Evolutionary conservation across 2,888 invertebrate species (phyloP), one percentile per base, ranked within the genome.

Genomic region (Branchellion lobata): DNA sequence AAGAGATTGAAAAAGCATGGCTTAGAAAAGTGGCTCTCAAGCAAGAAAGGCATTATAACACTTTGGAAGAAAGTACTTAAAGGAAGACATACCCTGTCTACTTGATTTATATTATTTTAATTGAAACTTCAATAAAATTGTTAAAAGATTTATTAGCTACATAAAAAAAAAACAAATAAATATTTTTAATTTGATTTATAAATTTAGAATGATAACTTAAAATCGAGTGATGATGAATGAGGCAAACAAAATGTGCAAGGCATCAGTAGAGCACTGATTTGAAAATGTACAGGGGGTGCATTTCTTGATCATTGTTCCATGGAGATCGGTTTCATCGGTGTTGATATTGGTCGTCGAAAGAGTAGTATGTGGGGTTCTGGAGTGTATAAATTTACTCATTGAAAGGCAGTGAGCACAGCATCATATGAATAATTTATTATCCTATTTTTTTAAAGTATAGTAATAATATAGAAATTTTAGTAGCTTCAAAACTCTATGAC

Each of bases 311-410:
- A 24, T n/a, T 57, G 61, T n/a, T 57, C 61, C 61, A 57, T 57
- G 18, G 47, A 8, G 8, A 47, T 14, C 61, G 3, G 5, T n/a
- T 18, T n/a, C 3, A 57, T 18, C n/a, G n/a, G 21, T 24, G 24
- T 57, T 57, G 24, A 5, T 57, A 57, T n/a, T 24, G 75, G 51
- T 31, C 82, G 74, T 27, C 82, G 65, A 80, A 82, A 82, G 33
- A 82, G 81, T n/a, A 82, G 78, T 69, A 82, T 82, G 77, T 82
- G 82, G 2, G 82, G 82, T 68, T 82, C 82, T 82, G 82, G 0
- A 82, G 80, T 36, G 61, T 47, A 34, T 77, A 47, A 73, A n/a
- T 57, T 27, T 33, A 31, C 47, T 65, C 47, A n/a, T n/a, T n/a
- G n/a, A 14, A 18, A 47, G 47, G 11, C 8, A 47, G 47, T 47